These are phyloP conservation scores for Petrocephalus sullivani DNA, from an alignment of 2,797 vertebrate genomes.

Conservation along the genomic window DNA sequence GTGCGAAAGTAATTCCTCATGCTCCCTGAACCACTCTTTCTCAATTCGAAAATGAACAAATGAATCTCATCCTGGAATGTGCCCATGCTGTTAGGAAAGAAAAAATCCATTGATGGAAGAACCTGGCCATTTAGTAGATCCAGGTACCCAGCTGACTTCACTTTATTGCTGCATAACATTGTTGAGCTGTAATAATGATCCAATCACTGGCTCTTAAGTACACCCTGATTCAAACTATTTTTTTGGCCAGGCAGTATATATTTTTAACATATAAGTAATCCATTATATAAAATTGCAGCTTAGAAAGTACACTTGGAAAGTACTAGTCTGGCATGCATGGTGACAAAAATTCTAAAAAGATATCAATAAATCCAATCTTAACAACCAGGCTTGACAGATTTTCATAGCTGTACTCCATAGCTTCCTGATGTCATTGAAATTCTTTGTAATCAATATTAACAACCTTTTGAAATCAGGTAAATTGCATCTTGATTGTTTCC, in stretches of 20 bases:
- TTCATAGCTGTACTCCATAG: background rate
- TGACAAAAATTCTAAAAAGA: background rate
- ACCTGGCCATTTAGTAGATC: too few relatives aligned
- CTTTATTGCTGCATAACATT: too few relatives aligned
- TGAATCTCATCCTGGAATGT: too few relatives aligned
- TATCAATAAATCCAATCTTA: background rate
- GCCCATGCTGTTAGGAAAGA: too few relatives aligned
- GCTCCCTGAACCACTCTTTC: too few relatives aligned
- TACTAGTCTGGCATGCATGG: background rate
- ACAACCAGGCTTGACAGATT: background rate
- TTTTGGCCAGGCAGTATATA: background rate
- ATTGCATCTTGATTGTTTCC: background rate
- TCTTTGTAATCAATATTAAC: background rate
- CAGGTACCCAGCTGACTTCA: too few relatives aligned
- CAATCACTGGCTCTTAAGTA: too few relatives aligned
- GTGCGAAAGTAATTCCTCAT: too few relatives aligned
- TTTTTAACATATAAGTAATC: background rate
- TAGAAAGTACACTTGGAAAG: background rate
- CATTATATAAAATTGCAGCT: background rate
- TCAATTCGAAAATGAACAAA: too few relatives aligned
- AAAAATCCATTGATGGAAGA: too few relatives aligned
- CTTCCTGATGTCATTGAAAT: background rate
- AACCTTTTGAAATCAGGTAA: background rate
- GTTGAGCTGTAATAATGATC: too few relatives aligned
- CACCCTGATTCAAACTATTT: too few relatives aligned